Evolutionary conservation across 2,888 invertebrate species (phyloP).

Genomic region (Leucophenga montana): DNA sequence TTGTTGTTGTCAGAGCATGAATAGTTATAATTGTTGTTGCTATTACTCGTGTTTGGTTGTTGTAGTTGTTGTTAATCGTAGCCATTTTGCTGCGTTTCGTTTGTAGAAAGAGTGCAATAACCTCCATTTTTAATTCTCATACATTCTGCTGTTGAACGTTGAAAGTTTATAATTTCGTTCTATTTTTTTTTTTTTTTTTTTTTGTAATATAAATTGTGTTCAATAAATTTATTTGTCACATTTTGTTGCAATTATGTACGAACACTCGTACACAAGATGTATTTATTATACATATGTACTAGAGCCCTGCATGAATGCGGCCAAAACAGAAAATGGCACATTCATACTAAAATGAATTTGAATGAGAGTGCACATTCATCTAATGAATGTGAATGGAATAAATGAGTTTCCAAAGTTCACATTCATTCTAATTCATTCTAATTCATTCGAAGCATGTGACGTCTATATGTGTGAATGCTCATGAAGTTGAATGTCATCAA

Average conservation of each 20-base stretch:
- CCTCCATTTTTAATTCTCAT: conserved; percentile 43
- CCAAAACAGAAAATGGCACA: too few relatives aligned
- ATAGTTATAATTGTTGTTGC: conserved; percentile 34
- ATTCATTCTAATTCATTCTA: too few relatives aligned
- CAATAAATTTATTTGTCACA: conserved; percentile 14
- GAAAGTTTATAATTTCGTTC: background rate
- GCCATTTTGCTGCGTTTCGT: conserved; percentile 41
- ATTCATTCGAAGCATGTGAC: too few relatives aligned
- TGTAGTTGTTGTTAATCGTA: conserved; percentile 37
- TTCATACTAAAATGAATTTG: too few relatives aligned
- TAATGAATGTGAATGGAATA: too few relatives aligned
- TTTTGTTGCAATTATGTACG: conserved; percentile 34
- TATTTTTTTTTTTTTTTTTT: conserved; percentile 2
- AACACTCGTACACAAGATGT: conserved; percentile 38
- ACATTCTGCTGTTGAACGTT: conserved; percentile 20
- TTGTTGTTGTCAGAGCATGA: conserved; percentile 16
- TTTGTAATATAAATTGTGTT: background rate
- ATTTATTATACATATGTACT: too few relatives aligned
- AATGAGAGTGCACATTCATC: too few relatives aligned
- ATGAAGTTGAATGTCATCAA: too few relatives aligned
- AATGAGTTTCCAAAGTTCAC: too few relatives aligned
- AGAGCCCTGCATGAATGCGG: too few relatives aligned
- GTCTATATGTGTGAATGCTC: too few relatives aligned
- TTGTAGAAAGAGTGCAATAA: conserved; percentile 64
- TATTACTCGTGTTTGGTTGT: conserved; percentile 36